Percentiles rank a stretch among this genome's conserved stretches.
These are phyloP conservation scores for Falco naumanni DNA, from an alignment of 2,797 vertebrate species.

Conservation along the genomic window DNA sequence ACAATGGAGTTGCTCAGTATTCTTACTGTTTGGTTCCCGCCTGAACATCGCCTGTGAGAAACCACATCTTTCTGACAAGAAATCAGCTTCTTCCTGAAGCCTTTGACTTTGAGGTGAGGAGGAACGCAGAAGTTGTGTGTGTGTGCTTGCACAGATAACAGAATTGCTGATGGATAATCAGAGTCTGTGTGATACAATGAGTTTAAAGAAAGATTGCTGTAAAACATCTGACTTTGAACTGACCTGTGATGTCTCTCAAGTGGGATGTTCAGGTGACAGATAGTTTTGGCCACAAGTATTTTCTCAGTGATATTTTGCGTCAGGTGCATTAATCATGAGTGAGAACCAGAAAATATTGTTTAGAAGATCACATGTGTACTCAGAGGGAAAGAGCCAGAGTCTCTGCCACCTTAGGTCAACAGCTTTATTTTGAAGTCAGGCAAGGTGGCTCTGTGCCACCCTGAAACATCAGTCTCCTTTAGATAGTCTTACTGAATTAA, in stretches of 20 bases:
- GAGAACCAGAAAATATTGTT: neutral
- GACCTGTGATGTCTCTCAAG: neutral
- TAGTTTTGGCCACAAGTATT: neutral
- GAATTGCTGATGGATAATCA: neutral
- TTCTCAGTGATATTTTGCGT: neutral
- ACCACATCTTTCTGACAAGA: neutral
- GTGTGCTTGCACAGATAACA: neutral
- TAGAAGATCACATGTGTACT: neutral
- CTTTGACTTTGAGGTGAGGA: neutral
- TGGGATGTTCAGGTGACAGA: neutral
- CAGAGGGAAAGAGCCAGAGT: neutral
- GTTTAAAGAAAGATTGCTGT: neutral
- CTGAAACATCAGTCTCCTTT: neutral
- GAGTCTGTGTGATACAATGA: neutral
- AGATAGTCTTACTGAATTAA: neutral
- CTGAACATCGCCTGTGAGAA: neutral
- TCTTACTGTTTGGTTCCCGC: neutral
- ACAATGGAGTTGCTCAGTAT: neutral
- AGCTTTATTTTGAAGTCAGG: neutral
- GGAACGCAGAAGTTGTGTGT: neutral
- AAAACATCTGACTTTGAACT: neutral
- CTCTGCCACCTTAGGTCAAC: neutral
- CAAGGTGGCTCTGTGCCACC: neutral
- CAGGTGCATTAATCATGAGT: neutral
- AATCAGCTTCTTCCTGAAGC: neutral